Evolutionary conservation across 2,113 vertebrate genomes (phyloP).

Genomic region (Onychorhynchus coronatus): DNA sequence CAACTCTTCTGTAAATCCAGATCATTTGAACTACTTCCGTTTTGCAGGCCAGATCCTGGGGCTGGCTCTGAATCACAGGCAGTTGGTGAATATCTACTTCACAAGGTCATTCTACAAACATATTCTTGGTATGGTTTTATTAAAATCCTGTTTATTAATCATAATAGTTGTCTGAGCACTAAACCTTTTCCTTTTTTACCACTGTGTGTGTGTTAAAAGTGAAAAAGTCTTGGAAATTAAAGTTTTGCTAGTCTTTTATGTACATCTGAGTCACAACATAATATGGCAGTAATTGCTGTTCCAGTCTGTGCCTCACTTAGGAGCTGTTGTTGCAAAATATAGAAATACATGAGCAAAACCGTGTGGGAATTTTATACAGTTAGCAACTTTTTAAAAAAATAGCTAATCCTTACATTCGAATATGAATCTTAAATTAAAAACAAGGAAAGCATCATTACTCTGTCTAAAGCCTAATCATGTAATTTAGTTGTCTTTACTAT

Average conservation of each 20-base stretch:
- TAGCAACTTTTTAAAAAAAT: not conserved
- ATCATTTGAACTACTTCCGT: constrained; percentile 95
- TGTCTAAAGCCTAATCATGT: not conserved
- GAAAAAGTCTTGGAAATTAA: not conserved
- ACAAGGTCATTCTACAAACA: constrained; percentile 99
- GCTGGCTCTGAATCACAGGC: constrained; percentile 92
- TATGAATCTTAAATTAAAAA: not conserved
- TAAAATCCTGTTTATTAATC: not conserved
- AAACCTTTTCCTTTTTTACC: not conserved
- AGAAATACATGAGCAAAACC: not conserved
- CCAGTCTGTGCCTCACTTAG: not conserved
- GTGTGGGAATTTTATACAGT: not conserved
- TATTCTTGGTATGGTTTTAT: constrained; percentile 85
- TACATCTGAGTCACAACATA: not conserved
- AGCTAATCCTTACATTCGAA: not conserved
- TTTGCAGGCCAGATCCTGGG: constrained; percentile 97
- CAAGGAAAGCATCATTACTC: not conserved
- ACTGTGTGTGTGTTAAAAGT: not conserved
- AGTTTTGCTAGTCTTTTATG: not conserved
- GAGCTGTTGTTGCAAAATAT: not conserved
- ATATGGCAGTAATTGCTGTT: not conserved
- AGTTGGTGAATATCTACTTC: constrained; percentile 98
- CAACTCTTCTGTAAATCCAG: constrained; percentile 97
- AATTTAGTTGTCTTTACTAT: not conserved
- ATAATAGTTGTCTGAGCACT: not conserved